Percentiles rank a stretch among this genome's conserved stretches.
These are phyloP conservation scores for Eumerus sabulonum DNA, from an alignment of 2,888 invertebrate genomes.

Conservation along the genomic window DNA sequence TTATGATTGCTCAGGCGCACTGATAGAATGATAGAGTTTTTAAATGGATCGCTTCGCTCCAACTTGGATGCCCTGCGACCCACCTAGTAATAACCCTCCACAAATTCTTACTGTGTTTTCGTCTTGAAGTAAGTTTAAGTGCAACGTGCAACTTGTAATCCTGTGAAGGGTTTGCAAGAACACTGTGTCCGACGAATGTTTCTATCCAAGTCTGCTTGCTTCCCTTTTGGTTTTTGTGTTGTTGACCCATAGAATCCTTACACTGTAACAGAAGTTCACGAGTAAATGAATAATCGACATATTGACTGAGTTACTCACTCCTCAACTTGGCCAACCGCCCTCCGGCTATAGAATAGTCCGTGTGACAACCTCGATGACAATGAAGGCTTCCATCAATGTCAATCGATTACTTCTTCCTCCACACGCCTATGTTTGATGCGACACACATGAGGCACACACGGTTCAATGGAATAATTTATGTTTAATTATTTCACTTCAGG, in stretches of 20 bases:
- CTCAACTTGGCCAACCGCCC: slow-evolving; percentile 1
- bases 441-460: slow-evolving; percentile 23
- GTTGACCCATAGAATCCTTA: slow-evolving; percentile 38
- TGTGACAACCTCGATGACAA: slow-evolving; percentile 12
- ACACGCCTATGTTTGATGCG: background rate
- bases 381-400: slow-evolving; percentile 53
- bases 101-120: slow-evolving; percentile 27
- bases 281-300: slow-evolving; percentile 6
- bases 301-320: slow-evolving; percentile 58
- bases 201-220: no score
- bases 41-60: no score
- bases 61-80: no score
- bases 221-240: no score
- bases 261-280: no score
- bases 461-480: slow-evolving; percentile 63
- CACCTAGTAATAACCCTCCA: slow-evolving; percentile 49
- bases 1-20: no score
- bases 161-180: slow-evolving; percentile 14
- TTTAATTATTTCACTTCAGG: slow-evolving; percentile 67
- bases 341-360: background rate
- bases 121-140: slow-evolving; percentile 53
- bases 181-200: background rate
- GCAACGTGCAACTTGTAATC: slow-evolving; percentile 38
- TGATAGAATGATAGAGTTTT: no score
- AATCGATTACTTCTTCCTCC: background rate